Evolutionary conservation across 2,113 vertebrate genomes (phyloP).

Genomic region (Pituophis catenifer): DNA sequence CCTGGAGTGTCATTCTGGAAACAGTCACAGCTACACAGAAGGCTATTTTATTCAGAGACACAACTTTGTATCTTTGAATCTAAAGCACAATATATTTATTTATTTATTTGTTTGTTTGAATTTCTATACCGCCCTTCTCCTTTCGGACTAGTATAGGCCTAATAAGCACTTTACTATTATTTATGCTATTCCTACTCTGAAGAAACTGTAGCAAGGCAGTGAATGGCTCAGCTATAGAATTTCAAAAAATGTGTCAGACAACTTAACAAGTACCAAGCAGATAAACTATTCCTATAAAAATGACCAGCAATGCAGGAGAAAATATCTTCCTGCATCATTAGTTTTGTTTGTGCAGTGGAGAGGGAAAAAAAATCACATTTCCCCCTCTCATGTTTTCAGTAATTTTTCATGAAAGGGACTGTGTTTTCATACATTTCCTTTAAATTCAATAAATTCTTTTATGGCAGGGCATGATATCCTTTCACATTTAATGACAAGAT

Average conservation of each 20-base stretch:
- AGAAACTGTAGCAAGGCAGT: not conserved
- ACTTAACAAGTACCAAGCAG: not conserved
- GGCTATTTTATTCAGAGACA: not conserved
- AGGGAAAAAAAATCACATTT: not conserved
- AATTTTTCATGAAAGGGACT: not conserved
- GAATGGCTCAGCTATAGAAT: not conserved
- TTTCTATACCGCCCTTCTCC: too few species aligned
- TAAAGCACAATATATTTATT: not conserved
- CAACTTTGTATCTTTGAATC: not conserved
- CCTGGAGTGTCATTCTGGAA: not conserved
- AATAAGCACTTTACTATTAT: not conserved
- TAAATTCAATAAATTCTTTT: not conserved
- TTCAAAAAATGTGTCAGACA: not conserved
- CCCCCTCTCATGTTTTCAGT: not conserved
- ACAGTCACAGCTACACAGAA: not conserved
- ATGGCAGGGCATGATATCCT: not conserved
- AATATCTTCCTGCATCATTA: not conserved
- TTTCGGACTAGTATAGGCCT: not conserved
- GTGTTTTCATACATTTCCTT: not conserved
- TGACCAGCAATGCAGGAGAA: not conserved
- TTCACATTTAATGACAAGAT: not conserved
- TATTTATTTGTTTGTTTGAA: too few species aligned
- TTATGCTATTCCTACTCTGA: not conserved
- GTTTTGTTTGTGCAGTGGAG: not conserved
- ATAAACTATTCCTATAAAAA: not conserved